Percentiles rank a stretch among this genome's conserved stretches.
These are phyloP conservation scores for Yponomeuta cagnagella DNA, from an alignment of 2,888 invertebrate genomes.

Conservation along the genomic window DNA sequence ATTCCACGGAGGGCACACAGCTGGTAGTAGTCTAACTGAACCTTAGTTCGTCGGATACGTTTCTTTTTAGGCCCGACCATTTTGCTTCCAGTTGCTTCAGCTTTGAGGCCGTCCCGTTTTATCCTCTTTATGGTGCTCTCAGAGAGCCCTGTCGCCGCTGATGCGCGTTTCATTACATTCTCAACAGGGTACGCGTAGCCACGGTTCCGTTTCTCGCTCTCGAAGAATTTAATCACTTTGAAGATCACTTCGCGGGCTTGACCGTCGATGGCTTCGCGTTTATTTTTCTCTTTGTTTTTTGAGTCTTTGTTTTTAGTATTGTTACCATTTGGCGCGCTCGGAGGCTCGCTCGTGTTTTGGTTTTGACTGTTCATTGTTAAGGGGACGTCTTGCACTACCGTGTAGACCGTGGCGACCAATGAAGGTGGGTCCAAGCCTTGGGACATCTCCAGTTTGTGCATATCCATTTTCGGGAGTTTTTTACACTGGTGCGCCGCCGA, in stretches of 20 bases:
- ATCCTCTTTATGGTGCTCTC: constrained; percentile 67
- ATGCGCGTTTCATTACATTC: constrained; percentile 63
- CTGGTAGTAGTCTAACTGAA: constrained; percentile 50
- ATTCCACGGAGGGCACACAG: constrained; percentile 60
- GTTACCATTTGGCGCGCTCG: not conserved
- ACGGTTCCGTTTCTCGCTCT: constrained; percentile 66
- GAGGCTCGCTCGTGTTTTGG: not conserved
- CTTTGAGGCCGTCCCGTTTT: constrained; percentile 58
- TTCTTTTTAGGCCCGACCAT: constrained; percentile 66
- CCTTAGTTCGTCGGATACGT: constrained; percentile 61
- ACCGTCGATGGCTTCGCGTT: constrained; percentile 56
- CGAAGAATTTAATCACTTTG: constrained; percentile 67
- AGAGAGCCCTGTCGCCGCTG: constrained; percentile 62
- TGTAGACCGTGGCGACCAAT: not conserved
- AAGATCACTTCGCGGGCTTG: constrained; percentile 66
- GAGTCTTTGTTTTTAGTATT: too few species aligned
- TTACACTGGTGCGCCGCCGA: not conserved
- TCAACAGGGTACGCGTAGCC: constrained; percentile 66
- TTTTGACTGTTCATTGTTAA: not conserved
- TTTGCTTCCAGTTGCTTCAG: constrained; percentile 63
- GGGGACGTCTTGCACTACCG: not conserved
- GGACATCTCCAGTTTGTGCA: constrained; percentile 6
- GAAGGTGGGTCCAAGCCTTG: constrained; percentile 6
- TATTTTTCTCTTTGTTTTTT: constrained; percentile 35
- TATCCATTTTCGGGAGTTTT: not conserved